Evolutionary conservation across 2,113 vertebrate genomes (phyloP).

Genomic region (Amia ocellicauda): DNA sequence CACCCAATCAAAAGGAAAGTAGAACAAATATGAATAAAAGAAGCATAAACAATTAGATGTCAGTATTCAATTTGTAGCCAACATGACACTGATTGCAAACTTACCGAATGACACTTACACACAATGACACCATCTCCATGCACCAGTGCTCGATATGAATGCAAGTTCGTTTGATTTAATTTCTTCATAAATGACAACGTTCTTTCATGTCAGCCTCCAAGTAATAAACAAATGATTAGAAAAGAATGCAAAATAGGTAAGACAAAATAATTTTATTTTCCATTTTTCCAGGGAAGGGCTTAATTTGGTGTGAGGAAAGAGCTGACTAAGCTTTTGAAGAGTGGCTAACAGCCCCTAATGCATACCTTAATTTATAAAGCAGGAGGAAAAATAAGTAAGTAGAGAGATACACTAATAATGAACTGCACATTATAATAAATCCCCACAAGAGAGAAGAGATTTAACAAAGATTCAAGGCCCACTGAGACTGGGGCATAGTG

Average conservation of each 20-base stretch:
- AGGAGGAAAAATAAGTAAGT: background rate
- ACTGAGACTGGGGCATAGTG: slow-evolving; percentile 15
- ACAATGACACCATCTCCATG: slow-evolving; percentile 47
- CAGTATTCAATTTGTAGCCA: slow-evolving; percentile 31
- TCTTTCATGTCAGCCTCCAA: slow-evolving; percentile 37
- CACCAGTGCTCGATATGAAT: slow-evolving; percentile 47
- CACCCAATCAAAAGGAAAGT: background rate
- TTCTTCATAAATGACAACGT: slow-evolving; percentile 52
- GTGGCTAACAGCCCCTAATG: background rate
- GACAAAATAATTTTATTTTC: background rate
- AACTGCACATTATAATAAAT: slow-evolving; percentile 40
- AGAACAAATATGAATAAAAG: background rate
- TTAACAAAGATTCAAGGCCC: slow-evolving; percentile 7
- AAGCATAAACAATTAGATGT: background rate
- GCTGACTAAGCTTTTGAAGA: background rate
- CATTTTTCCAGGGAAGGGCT: background rate
- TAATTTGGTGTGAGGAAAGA: background rate
- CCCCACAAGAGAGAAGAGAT: slow-evolving; percentile 25
- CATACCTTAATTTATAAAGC: background rate
- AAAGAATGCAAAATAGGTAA: background rate
- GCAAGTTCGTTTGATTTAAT: slow-evolving; percentile 57
- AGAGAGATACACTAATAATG: slow-evolving; percentile 31
- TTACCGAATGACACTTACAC: slow-evolving; percentile 47
- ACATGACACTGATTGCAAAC: slow-evolving; percentile 48
- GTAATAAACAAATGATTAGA: slow-evolving; percentile 38